phyloP scores from a whole-genome alignment of 1,140 invertebrate genomes.

The Sycophaga agraensis region DNA sequence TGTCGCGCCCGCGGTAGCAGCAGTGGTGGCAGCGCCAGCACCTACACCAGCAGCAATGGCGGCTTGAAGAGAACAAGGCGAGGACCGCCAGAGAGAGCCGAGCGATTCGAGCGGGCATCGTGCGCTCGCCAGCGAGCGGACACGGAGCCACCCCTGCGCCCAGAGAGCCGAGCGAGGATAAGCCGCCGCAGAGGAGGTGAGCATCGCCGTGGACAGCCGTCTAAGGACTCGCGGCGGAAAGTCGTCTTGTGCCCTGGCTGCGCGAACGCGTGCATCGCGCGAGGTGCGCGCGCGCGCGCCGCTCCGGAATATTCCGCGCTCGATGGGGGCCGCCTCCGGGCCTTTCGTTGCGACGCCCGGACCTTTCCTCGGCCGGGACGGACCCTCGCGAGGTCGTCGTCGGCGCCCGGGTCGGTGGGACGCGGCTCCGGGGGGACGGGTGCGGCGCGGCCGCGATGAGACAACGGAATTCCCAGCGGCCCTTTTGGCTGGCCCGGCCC shows the following conservation, averaged over 20 bases:
- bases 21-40: neutral
- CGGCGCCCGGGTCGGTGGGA: too few relatives aligned
- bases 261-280: too few relatives aligned
- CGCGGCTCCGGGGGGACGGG: too few relatives aligned
- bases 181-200: neutral
- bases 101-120: neutral
- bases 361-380: too few relatives aligned
- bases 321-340: neutral
- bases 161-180: too few relatives aligned
- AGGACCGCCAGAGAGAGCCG: neutral
- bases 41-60: constrained; percentile 22
- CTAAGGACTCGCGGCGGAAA: too few relatives aligned
- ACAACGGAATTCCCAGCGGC: neutral
- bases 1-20: neutral
- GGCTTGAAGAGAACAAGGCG: neutral
- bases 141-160: too few relatives aligned
- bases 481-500: neutral
- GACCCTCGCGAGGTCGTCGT: too few relatives aligned
- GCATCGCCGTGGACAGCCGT: neutral
- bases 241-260: too few relatives aligned
- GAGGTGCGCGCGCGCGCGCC: neutral
- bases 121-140: neutral
- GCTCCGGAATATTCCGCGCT: constrained; percentile 19
- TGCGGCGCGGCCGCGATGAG: constrained; percentile 10
- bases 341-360: neutral